phyloP scores from a whole-genome alignment of 2,888 invertebrate species.

The Synanthedon tipuliformis region DNA sequence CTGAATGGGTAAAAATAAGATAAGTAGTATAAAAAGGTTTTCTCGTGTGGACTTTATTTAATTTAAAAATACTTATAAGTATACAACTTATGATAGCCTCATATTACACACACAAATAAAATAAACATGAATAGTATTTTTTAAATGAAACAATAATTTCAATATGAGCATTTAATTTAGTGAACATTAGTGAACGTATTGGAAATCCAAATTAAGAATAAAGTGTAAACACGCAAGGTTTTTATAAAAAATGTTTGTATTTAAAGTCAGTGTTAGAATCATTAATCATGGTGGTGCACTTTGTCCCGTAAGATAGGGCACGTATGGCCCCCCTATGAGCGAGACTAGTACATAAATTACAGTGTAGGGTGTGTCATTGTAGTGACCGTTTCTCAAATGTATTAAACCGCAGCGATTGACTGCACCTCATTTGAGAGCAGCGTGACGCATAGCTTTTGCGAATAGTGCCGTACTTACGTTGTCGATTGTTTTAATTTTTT shows the following conservation, averaged over 20 bases:
- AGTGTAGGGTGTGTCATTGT: slow-evolving; percentile 47
- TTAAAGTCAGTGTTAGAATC: slow-evolving; percentile 1
- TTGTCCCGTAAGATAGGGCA: slow-evolving; percentile 32
- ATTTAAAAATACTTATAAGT: too few relatives aligned
- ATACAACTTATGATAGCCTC: too few relatives aligned
- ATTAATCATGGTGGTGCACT: slow-evolving; percentile 14
- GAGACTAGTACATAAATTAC: slow-evolving; percentile 47
- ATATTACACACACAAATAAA: too few relatives aligned
- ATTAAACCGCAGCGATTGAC: slow-evolving; percentile 61
- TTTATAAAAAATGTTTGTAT: slow-evolving; percentile 5
- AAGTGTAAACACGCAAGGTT: background rate
- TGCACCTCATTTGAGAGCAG: slow-evolving; percentile 28
- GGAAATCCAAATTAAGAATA: background rate
- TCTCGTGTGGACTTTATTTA: too few relatives aligned
- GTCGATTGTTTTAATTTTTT: background rate
- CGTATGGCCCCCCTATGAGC: slow-evolving; percentile 33
- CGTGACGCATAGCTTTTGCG: slow-evolving; percentile 36
- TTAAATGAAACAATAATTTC: too few relatives aligned
- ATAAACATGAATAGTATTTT: too few relatives aligned
- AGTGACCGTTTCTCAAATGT: slow-evolving; percentile 43
- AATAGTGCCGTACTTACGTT: slow-evolving; percentile 4
- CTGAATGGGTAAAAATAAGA: too few relatives aligned
- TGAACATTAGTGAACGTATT: too few relatives aligned
- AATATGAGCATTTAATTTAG: too few relatives aligned
- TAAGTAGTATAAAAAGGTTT: too few relatives aligned